A percentile compares a stretch with the other conserved stretches of the same genome.
Conservation (phyloP, 35 echinoderm and acorn worm genomes). For the Stichopus chloronotus region DNA sequence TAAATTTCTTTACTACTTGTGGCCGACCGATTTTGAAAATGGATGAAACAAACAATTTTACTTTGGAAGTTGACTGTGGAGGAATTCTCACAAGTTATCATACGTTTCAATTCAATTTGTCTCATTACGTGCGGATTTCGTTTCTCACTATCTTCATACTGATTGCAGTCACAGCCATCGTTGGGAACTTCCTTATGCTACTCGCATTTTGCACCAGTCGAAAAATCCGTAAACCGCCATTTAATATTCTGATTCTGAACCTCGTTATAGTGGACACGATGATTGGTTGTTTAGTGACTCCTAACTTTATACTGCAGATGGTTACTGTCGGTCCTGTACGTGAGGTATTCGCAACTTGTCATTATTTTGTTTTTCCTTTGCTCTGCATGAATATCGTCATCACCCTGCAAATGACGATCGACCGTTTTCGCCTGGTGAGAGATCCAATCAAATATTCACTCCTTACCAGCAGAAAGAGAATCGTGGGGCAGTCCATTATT, state of each 20-base stretch:
- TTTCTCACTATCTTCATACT: not conserved
- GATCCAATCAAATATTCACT: not conserved
- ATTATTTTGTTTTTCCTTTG: not conserved
- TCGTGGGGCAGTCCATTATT: not conserved
- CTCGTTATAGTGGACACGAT: not conserved
- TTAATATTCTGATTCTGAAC: not conserved
- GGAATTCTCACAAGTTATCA: not conserved
- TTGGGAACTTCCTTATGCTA: not conserved
- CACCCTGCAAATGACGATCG: not conserved
- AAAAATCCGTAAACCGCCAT: not conserved
- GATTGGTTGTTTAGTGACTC: not conserved
- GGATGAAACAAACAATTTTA: not conserved
- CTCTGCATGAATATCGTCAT: not conserved
- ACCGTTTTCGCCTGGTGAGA: not conserved
- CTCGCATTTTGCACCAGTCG: not conserved
- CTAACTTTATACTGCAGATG: not conserved
- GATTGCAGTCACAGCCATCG: not conserved
- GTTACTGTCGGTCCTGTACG: not conserved
- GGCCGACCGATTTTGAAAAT: not conserved
- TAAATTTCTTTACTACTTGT: too few species aligned
- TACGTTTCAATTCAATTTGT: not conserved
- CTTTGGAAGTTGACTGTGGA: not conserved
- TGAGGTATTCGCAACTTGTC: not conserved
- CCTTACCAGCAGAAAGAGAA: not conserved
- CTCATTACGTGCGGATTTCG: not conserved